Evolutionary conservation across 1,140 invertebrate species (phyloP), one percentile per base, ranked within the genome.

Genomic region (Centruroides sculpturatus): DNA sequence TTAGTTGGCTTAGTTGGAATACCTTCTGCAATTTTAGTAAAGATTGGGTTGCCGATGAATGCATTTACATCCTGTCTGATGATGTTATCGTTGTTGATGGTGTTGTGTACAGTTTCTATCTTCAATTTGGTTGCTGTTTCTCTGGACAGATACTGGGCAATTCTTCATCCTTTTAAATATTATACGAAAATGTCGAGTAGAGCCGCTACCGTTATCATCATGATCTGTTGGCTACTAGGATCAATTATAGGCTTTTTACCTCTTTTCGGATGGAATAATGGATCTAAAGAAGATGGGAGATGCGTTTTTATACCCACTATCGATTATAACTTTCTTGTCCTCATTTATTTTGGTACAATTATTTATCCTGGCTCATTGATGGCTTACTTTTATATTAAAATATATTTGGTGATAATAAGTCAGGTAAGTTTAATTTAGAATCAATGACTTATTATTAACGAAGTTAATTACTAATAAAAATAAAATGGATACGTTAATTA

Each of bases 121-220:
- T 88, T 94, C 69, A 89, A 87, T 71, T 74, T 94, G 67, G 86
- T 94, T 2, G 90, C 88, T 3, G 89, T 94, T 4, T 89, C 87
- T 34, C 82, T 92, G 59, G 90, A 94, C 77, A 80, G 90, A 50
- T 93, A 92, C 72, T 92, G 89, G 89, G 89, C 90, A 12, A 92
- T 93, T 62, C 78, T 92, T 0, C 81, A 89, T 73, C 89, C 90
- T 0, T 86, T 94, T 83, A 84, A 83, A 61, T 94, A 93, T 72
- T 89, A 88, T 0, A 80, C 86, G 61, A 89, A 50, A 12, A 57
- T 62, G 53, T 57, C 53, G 54, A 47, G 64, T 11, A 47, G 59
- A 55, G 54, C 63, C 5, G 65, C 61, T 11, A 46, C 59, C 87
- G 85, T 82, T 61, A 90, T 91, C 70, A 92, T 92, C 64, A 82